Percentiles rank a stretch among this genome's conserved stretches.
These are phyloP conservation scores for Silurus lanzhouensis DNA, from an alignment of 2,797 vertebrate genomes.

Conservation along the genomic window DNA sequence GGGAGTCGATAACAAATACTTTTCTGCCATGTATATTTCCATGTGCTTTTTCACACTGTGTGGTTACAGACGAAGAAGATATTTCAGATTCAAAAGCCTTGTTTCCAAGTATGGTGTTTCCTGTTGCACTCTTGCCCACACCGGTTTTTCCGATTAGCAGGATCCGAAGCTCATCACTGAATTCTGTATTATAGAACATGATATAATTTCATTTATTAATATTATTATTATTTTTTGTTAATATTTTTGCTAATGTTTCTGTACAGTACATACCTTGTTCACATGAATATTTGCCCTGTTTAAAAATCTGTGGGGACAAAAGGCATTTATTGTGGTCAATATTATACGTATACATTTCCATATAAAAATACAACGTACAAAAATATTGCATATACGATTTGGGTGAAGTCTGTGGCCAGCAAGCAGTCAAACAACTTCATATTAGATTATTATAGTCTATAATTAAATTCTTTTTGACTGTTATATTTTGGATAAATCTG, in stretches of 20 bases:
- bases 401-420: no score
- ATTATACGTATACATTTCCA: background rate
- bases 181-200: background rate
- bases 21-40: constrained; percentile 19
- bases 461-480: background rate
- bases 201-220: background rate
- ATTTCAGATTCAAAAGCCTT: constrained; percentile 29
- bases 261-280: background rate
- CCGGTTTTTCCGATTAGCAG: constrained; percentile 49
- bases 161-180: constrained; percentile 17
- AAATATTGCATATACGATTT: no score
- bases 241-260: background rate
- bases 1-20: constrained; percentile 41
- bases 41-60: background rate
- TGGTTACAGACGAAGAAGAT: constrained; percentile 35
- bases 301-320: background rate
- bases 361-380: background rate
- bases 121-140: constrained; percentile 44
- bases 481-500: background rate
- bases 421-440: background rate
- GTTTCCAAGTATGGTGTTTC: constrained; percentile 41
- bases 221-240: no score
- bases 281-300: background rate
- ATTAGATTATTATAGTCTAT: background rate
- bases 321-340: background rate